These are phyloP conservation scores for Meghimatium bilineatum DNA, from an alignment of 2,888 invertebrate genomes.

Conservation along the genomic window DNA sequence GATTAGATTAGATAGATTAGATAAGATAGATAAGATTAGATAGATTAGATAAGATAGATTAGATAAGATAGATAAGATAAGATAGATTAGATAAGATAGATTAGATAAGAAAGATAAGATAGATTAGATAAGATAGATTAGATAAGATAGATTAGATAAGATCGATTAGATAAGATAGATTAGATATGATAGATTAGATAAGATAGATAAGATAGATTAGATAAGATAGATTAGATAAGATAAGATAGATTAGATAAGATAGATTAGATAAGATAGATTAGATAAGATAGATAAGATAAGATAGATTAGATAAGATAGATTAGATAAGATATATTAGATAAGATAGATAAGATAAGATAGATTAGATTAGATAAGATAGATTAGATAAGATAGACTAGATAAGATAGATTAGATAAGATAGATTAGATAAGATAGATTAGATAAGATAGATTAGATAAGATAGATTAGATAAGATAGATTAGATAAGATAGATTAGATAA, in stretches of 20 bases:
- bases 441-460: too few species aligned
- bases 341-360: background rate
- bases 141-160: background rate
- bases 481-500: too few species aligned
- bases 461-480: too few species aligned
- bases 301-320: background rate
- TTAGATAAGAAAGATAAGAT: background rate
- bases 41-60: constrained; percentile 3
- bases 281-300: too few species aligned
- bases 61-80: too few species aligned
- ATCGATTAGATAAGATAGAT: background rate
- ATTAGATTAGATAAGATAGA: too few species aligned
- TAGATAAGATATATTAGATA: background rate
- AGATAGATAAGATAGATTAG: background rate
- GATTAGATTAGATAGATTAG: background rate
- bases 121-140: background rate
- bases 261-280: background rate
- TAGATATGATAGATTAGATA: background rate
- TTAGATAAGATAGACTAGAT: too few species aligned
- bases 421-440: too few species aligned
- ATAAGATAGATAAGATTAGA: too few species aligned
- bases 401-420: too few species aligned
- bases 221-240: background rate
- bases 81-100: background rate
- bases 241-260: constrained; percentile 1